Conservation (phyloP, 2,888 invertebrate species). For the Alsophila aescularia region DNA sequence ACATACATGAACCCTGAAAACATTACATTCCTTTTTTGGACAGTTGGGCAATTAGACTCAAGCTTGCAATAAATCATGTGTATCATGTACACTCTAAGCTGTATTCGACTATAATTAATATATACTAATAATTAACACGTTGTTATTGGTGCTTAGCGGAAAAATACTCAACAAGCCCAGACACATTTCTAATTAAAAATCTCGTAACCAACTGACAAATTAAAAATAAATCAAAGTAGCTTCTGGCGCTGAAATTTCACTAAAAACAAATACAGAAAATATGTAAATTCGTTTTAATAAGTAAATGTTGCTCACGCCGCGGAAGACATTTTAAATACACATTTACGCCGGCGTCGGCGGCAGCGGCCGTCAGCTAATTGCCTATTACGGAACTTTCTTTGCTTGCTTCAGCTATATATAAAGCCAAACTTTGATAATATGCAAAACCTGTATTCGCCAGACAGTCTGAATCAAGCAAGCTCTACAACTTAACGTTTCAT, state of each 20-base stretch:
- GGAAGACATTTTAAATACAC: conserved; percentile 27
- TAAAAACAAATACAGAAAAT: neutral
- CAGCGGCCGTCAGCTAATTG: conserved; percentile 53
- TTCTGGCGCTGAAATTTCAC: too few species aligned
- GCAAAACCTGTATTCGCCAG: neutral
- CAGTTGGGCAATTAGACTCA: too few species aligned
- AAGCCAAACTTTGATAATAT: conserved; percentile 32
- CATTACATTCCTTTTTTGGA: too few species aligned
- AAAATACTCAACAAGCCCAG: too few species aligned
- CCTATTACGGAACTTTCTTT: conserved; percentile 53
- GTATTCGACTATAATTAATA: too few species aligned
- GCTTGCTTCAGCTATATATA: conserved; percentile 40
- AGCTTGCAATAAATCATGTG: too few species aligned
- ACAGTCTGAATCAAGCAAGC: neutral
- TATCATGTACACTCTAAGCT: too few species aligned
- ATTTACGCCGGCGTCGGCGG: conserved; percentile 36
- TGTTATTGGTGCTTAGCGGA: too few species aligned
- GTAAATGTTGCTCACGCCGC: conserved; percentile 8
- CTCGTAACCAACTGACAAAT: neutral
- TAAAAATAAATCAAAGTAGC: neutral
- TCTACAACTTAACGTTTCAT: neutral
- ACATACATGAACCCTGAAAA: too few species aligned
- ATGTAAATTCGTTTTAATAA: neutral
- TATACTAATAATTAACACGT: too few species aligned
- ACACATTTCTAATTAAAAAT: too few species aligned